Conservation (phyloP, 2,888 invertebrate species). For the Dryadula phaetusa region DNA sequence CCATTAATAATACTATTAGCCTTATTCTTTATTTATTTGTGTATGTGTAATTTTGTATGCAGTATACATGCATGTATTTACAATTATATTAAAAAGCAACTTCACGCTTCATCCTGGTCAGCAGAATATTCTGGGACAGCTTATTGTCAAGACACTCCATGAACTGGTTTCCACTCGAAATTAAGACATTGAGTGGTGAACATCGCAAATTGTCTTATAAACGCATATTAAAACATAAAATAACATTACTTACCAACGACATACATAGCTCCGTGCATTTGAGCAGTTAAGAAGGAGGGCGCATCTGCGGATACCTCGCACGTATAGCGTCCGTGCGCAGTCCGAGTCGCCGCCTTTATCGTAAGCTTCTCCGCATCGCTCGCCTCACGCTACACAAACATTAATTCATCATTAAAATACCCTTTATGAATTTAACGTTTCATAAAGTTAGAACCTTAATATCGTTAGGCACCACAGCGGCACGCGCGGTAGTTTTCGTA, state of each 20-base stretch:
- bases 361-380: slow-evolving; percentile 84
- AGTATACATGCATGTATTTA: no score
- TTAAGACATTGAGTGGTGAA: no score
- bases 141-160: no score
- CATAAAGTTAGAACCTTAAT: background rate
- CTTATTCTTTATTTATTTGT: no score
- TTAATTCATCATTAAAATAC: slow-evolving; percentile 24
- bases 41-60: no score
- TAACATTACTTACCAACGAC: slow-evolving; percentile 86
- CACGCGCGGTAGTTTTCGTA: background rate
- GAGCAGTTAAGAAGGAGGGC: slow-evolving; percentile 88
- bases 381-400: slow-evolving; percentile 56
- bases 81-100: no score
- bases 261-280: slow-evolving; percentile 87
- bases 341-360: slow-evolving; percentile 85
- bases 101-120: no score
- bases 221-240: background rate
- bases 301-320: slow-evolving; percentile 90
- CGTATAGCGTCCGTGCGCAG: slow-evolving; percentile 87
- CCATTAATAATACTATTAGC: no score
- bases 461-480: background rate
- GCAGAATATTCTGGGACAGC: no score
- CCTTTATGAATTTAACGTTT: background rate
- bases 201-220: no score
- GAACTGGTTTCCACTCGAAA: no score